Evolutionary conservation across 2,888 invertebrate species (phyloP).

Genomic region (Diaprepes abbreviatus): DNA sequence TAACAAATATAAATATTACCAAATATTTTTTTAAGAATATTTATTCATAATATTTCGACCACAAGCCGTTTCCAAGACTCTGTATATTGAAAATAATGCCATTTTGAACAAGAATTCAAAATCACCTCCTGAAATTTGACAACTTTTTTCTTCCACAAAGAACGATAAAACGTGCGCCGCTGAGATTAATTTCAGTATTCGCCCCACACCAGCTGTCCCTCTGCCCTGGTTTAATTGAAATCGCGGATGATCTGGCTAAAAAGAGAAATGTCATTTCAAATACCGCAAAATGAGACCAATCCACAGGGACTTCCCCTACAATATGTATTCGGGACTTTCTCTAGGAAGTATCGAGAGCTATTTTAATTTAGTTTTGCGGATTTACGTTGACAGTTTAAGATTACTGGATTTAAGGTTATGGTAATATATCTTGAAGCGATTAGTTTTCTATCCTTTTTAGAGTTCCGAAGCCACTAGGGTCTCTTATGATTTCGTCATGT

Average conservation of each 20-base stretch:
- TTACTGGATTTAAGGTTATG: slow-evolving; percentile 29
- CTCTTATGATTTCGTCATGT: too few relatives aligned
- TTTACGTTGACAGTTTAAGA: slow-evolving; percentile 28
- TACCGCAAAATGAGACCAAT: slow-evolving; percentile 64
- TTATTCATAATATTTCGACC: too few relatives aligned
- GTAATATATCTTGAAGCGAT: slow-evolving; percentile 12
- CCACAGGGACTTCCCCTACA: slow-evolving; percentile 58
- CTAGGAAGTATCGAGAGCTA: slow-evolving; percentile 15
- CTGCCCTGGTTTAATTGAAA: slow-evolving; percentile 66
- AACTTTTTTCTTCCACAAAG: too few relatives aligned
- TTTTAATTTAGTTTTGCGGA: slow-evolving; percentile 30
- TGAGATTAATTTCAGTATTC: slow-evolving; percentile 8
- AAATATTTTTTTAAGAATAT: too few relatives aligned
- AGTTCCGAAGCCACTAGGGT: too few relatives aligned
- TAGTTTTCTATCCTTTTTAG: slow-evolving; percentile 1
- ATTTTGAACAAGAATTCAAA: too few relatives aligned
- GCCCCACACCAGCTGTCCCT: slow-evolving; percentile 28
- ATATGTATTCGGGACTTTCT: slow-evolving; percentile 19
- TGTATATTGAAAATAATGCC: too few relatives aligned
- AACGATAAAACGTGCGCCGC: neutral
- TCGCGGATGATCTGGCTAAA: slow-evolving; percentile 66
- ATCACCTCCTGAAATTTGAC: too few relatives aligned
- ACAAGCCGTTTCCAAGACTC: too few relatives aligned
- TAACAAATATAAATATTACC: too few relatives aligned
- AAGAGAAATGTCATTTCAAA: slow-evolving; percentile 67